A percentile compares a stretch with the other conserved stretches of the same genome.
These are phyloP conservation scores for Acleris emargana DNA, from an alignment of 2,888 invertebrate species.

Conservation along the genomic window DNA sequence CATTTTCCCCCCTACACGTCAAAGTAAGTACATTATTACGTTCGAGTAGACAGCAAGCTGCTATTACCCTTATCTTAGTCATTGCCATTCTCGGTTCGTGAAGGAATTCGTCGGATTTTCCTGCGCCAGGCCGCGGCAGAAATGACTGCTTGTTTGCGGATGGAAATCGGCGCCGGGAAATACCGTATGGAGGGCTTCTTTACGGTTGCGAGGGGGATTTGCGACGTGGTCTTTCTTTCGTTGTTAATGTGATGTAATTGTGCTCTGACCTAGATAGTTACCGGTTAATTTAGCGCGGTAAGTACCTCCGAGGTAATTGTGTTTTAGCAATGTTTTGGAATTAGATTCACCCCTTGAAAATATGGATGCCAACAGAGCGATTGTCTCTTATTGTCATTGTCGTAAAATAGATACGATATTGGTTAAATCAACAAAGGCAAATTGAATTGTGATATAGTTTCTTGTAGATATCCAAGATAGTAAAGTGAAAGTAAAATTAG, in stretches of 20 bases:
- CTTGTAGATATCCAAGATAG: no score
- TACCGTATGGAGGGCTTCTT: constrained; percentile 31
- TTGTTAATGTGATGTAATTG: constrained; percentile 26
- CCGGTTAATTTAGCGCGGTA: neutral
- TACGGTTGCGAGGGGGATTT: constrained; percentile 28
- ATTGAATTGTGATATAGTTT: no score
- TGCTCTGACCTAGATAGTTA: constrained; percentile 27
- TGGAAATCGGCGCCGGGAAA: constrained; percentile 33
- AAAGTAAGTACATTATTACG: constrained; percentile 36
- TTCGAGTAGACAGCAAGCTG: constrained; percentile 44
- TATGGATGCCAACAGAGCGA: no score
- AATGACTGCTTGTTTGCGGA: constrained; percentile 52
- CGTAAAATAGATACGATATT: no score
- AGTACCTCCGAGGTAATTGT: neutral
- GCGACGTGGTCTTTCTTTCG: constrained; percentile 20
- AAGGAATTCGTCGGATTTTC: constrained; percentile 56
- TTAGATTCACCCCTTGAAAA: neutral
- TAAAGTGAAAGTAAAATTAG: no score
- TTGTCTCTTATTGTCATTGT: no score
- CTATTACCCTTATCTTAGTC: constrained; percentile 57
- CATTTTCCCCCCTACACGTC: constrained; percentile 14
- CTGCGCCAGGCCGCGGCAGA: constrained; percentile 42
- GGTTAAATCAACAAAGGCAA: no score
- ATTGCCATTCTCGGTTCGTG: constrained; percentile 56
- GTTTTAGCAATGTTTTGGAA: neutral